These are phyloP conservation scores for Syngnathoides biaculeatus DNA, from an alignment of 2,113 vertebrate genomes.

Conservation along the genomic window DNA sequence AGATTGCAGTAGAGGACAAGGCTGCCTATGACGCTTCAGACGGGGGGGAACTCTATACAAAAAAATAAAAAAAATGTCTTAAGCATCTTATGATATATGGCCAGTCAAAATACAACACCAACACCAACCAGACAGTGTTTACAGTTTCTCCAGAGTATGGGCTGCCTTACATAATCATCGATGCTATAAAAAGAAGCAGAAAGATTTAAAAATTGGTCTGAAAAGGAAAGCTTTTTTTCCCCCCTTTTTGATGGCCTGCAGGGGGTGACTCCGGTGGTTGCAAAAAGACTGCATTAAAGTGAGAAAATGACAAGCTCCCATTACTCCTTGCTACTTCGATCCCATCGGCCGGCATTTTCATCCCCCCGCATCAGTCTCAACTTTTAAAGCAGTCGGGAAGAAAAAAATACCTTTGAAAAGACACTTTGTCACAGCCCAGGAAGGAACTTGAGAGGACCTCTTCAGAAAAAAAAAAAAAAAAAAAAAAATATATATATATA, in stretches of 20 bases:
- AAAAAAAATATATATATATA: no score
- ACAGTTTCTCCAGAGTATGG: neutral
- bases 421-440: neutral
- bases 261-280: neutral
- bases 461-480: neutral
- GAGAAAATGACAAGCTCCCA: no score
- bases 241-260: conserved; percentile 4
- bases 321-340: neutral
- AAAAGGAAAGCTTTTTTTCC: neutral
- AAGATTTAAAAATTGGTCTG: neutral
- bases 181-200: neutral
- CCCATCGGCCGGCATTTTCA: neutral
- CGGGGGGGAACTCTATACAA: conserved; percentile 14
- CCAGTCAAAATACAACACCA: neutral
- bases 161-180: neutral
- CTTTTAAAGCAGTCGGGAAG: neutral
- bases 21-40: conserved; percentile 48
- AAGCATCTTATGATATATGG: conserved; percentile 10
- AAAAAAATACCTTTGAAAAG: neutral
- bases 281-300: neutral
- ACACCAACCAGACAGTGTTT: neutral
- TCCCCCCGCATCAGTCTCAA: no score
- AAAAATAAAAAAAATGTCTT: conserved; percentile 28
- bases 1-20: conserved; percentile 61
- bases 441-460: neutral